Evolutionary conservation across 2,888 invertebrate genomes (phyloP).

Genomic region (Anthoptus insignis): DNA sequence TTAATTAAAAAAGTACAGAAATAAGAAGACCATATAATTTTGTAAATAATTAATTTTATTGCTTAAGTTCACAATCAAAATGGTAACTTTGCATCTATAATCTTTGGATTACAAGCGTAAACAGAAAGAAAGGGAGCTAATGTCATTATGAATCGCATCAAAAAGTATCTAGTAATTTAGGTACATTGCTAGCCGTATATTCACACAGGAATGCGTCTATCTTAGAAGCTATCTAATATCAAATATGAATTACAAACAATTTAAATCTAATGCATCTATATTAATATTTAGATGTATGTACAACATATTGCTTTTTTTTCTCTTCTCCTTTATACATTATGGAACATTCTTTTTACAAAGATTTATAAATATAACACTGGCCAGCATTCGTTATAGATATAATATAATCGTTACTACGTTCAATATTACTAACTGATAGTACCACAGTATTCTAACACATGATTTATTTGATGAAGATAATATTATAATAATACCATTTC

Average conservation of each 20-base stretch:
- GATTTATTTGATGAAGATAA: neutral
- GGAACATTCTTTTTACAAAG: neutral
- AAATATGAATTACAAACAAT: neutral
- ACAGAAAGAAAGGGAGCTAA: neutral
- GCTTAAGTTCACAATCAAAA: neutral
- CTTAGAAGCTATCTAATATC: too few species aligned
- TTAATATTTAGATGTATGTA: neutral
- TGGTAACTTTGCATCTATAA: neutral
- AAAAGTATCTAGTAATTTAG: neutral
- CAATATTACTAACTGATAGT: neutral
- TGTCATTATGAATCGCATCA: neutral
- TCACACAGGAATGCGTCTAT: neutral
- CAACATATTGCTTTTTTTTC: neutral
- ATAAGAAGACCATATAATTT: neutral
- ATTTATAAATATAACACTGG: neutral
- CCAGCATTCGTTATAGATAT: conserved; percentile 7
- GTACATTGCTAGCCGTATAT: neutral
- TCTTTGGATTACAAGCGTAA: neutral
- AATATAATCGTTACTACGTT: too few species aligned
- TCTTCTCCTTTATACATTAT: neutral
- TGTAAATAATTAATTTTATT: conserved; percentile 5
- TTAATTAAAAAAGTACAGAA: neutral
- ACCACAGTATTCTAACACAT: neutral
- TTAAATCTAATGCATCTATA: neutral
- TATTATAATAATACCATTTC: neutral